phyloP scores from a whole-genome alignment of 2,888 invertebrate genomes.

The Apantesis nais region DNA sequence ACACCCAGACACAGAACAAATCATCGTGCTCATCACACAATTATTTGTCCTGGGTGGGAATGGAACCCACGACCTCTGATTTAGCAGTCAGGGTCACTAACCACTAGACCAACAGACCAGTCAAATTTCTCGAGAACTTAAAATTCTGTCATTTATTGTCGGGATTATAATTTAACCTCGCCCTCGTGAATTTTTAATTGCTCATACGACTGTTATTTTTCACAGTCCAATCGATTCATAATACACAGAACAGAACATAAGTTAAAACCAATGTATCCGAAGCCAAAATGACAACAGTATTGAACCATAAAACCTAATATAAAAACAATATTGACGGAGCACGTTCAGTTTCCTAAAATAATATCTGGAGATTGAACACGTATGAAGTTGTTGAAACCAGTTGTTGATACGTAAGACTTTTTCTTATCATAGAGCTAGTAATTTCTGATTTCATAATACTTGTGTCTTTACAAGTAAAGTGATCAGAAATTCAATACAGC shows the following conservation, averaged over 20 bases:
- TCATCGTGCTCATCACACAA: no score
- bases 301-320: background rate
- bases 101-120: no score
- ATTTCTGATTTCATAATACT: background rate
- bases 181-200: background rate
- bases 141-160: no score
- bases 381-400: constrained; percentile 6
- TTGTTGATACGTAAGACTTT: constrained; percentile 4
- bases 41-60: no score
- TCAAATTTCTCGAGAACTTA: background rate
- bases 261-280: background rate
- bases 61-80: no score
- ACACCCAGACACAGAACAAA: no score
- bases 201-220: background rate
- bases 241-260: background rate
- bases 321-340: background rate
- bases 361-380: constrained; percentile 17
- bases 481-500: no score
- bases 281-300: background rate
- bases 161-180: no score
- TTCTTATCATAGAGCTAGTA: constrained; percentile 5
- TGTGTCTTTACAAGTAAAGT: background rate
- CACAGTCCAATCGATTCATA: background rate
- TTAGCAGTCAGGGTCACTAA: no score
- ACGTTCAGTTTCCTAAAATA: constrained; percentile 15